These are phyloP conservation scores for Stomatorhinus walkeri DNA, from an alignment of 2,797 vertebrate species.

Conservation along the genomic window DNA sequence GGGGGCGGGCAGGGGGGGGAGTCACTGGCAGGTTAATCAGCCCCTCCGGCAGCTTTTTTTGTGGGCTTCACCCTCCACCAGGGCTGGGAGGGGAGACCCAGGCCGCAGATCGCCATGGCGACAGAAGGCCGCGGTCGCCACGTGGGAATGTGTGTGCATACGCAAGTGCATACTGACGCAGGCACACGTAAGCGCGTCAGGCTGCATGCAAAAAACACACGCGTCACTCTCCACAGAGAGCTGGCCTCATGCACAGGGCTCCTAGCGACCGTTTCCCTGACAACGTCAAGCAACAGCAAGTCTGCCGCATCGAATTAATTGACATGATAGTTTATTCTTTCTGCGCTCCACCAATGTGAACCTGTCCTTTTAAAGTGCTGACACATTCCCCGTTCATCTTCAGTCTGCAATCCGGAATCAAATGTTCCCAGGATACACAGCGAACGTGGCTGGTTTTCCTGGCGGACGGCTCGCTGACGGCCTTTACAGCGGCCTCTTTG, in stretches of 20 bases:
- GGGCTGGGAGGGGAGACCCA: slow-evolving; percentile 13
- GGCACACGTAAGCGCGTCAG: slow-evolving; percentile 24
- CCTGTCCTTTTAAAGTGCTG: slow-evolving; percentile 50
- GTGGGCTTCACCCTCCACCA: slow-evolving; percentile 59
- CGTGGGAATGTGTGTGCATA: slow-evolving; percentile 15
- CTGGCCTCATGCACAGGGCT: slow-evolving; percentile 69
- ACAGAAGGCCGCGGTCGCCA: not conserved
- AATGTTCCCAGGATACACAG: slow-evolving; percentile 42
- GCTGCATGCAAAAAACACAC: not conserved
- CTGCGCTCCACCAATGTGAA: slow-evolving; percentile 55
- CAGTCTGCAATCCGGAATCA: slow-evolving; percentile 69
- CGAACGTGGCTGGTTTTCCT: not conserved
- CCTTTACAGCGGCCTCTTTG: not conserved
- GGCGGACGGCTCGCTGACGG: not conserved
- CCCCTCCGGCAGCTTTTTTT: slow-evolving; percentile 74
- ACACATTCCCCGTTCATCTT: slow-evolving; percentile 67
- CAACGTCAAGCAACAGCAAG: slow-evolving; percentile 76
- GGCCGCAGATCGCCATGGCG: not conserved
- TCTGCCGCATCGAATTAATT: slow-evolving; percentile 74
- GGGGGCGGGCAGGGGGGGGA: slow-evolving; percentile 31
- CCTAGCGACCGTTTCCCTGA: slow-evolving; percentile 67
- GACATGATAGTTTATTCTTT: slow-evolving; percentile 72
- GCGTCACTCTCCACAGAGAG: slow-evolving; percentile 31
- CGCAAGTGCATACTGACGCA: slow-evolving; percentile 25
- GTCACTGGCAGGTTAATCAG: slow-evolving; percentile 98